These are phyloP conservation scores for Eurytemora carolleeae DNA, from an alignment of 1,140 invertebrate genomes.

Conservation along the genomic window DNA sequence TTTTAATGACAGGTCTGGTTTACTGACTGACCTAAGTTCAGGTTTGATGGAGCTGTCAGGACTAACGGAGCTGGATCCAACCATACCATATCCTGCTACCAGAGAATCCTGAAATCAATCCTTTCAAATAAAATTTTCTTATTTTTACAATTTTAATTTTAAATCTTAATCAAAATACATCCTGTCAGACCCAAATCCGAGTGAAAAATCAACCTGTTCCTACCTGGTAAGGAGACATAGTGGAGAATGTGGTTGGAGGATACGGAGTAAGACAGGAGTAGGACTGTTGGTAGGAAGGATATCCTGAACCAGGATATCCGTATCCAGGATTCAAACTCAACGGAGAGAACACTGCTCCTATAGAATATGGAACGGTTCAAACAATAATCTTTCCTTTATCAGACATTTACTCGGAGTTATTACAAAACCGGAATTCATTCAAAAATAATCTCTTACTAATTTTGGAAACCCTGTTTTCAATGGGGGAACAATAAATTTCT, in stretches of 20 bases:
- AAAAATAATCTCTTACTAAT: no score
- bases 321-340: neutral
- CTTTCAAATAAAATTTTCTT: no score
- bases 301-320: neutral
- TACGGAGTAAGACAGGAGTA: neutral
- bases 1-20: no score
- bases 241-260: neutral
- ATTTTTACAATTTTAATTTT: no score
- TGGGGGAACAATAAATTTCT: neutral
- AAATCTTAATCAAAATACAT: no score
- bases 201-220: no score
- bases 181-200: no score
- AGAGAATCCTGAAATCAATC: neutral
- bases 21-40: neutral
- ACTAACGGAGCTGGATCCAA: neutral
- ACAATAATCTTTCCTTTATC: no score
- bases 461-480: no score
- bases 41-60: neutral
- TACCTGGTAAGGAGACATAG: neutral
- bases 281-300: neutral
- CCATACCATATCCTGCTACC: neutral
- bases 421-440: no score
- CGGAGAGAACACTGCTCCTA: neutral
- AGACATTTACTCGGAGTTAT: no score
- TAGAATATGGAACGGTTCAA: no score